These are phyloP conservation scores for Macaria notata DNA, from an alignment of 2,888 invertebrate genomes.

Conservation along the genomic window DNA sequence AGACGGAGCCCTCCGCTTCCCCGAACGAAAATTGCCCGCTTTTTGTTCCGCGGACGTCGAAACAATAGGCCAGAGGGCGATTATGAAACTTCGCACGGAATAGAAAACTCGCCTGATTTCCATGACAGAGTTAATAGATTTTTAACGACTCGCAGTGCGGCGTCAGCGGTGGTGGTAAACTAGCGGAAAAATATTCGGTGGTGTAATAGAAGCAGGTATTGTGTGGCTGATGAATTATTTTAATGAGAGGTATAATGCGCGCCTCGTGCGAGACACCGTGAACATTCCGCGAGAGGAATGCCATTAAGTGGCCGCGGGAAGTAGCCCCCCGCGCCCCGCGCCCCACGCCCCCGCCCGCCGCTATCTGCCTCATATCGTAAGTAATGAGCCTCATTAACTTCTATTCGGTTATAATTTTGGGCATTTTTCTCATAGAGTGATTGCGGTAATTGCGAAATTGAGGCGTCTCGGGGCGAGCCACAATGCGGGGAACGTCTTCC, in stretches of 20 bases:
- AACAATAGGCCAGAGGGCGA: background rate
- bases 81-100: background rate
- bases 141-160: slow-evolving; percentile 1
- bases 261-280: slow-evolving; percentile 36
- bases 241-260: slow-evolving; percentile 22
- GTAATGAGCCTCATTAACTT: slow-evolving; percentile 21
- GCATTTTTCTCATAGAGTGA: slow-evolving; percentile 22
- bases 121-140: background rate
- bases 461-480: slow-evolving; percentile 1
- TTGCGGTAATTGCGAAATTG: background rate
- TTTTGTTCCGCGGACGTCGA: slow-evolving; percentile 1
- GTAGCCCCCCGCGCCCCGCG: slow-evolving; percentile 22
- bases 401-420: slow-evolving; percentile 16
- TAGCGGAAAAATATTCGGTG: slow-evolving; percentile 2
- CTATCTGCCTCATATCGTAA: slow-evolving; percentile 17
- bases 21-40: slow-evolving; percentile 5
- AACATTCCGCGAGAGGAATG: slow-evolving; percentile 31
- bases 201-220: slow-evolving; percentile 2
- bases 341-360: slow-evolving; percentile 3
- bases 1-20: slow-evolving; percentile 3
- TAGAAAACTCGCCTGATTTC: background rate
- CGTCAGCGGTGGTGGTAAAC: slow-evolving; percentile 1
- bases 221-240: slow-evolving; percentile 19
- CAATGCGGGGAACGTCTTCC: slow-evolving; percentile 38
- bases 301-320: slow-evolving; percentile 35